Evolutionary conservation across 1,140 invertebrate genomes (phyloP).

Genomic region (Gryllus bimaculatus): DNA sequence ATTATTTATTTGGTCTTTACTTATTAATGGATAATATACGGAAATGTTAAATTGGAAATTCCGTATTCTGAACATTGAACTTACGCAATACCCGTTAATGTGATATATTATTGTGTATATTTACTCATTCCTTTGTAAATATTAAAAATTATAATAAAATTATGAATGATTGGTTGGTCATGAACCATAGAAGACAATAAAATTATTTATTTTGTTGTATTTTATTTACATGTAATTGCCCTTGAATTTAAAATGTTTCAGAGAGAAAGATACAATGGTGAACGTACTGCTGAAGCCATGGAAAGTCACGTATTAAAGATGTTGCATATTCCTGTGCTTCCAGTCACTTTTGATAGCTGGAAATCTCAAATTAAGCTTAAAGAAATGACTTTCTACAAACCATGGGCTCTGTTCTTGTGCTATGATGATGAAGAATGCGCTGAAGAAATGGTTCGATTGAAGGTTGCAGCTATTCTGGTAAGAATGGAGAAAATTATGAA

Average conservation of each 20-base stretch:
- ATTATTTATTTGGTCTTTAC: too few species aligned
- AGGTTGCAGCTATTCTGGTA: constrained; percentile 16
- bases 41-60: too few species aligned
- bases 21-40: too few species aligned
- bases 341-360: constrained; percentile 24
- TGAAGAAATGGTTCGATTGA: constrained; percentile 27
- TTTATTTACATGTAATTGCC: constrained; percentile 11
- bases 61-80: too few species aligned
- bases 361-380: constrained; percentile 25
- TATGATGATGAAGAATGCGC: constrained; percentile 23
- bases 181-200: too few species aligned
- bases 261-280: constrained; percentile 13
- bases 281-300: constrained; percentile 17
- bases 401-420: constrained; percentile 19
- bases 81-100: too few species aligned
- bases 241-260: constrained; percentile 18
- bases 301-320: not conserved
- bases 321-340: not conserved
- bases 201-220: too few species aligned
- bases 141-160: too few species aligned
- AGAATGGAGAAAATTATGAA: too few species aligned
- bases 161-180: too few species aligned
- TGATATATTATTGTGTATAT: too few species aligned
- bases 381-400: constrained; percentile 2
- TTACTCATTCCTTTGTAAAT: too few species aligned